phyloP scores from a whole-genome alignment of 2,797 vertebrate genomes.

The Anguilla obscura region DNA sequence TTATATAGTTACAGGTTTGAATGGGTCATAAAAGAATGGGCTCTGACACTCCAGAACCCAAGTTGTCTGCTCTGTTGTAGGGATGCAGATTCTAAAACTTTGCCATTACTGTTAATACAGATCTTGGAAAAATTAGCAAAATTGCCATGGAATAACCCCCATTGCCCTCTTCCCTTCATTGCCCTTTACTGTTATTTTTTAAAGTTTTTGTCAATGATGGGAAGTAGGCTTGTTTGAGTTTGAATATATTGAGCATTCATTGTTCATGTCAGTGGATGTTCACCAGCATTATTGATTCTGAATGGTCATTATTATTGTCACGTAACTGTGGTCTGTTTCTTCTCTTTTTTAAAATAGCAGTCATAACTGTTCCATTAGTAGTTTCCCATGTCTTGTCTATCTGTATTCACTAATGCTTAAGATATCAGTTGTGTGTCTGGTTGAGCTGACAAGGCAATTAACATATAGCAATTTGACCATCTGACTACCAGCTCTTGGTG shows the following conservation, averaged over 20 bases:
- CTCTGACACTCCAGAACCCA: neutral
- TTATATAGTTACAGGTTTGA: neutral
- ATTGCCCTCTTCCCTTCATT: neutral
- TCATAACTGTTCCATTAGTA: neutral
- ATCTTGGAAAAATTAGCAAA: too few relatives aligned
- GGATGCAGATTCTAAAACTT: neutral
- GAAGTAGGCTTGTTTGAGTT: neutral
- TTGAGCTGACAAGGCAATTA: neutral
- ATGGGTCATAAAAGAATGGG: neutral
- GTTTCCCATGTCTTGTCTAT: neutral
- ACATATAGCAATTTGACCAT: neutral
- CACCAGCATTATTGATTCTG: neutral
- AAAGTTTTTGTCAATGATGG: neutral
- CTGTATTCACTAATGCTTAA: neutral
- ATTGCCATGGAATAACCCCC: too few relatives aligned
- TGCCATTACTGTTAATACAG: too few relatives aligned
- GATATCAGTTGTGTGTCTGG: neutral
- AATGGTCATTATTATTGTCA: neutral
- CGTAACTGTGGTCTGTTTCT: neutral
- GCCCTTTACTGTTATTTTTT: neutral
- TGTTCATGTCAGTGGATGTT: too few relatives aligned
- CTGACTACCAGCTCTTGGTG: too few relatives aligned
- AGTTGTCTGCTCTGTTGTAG: neutral
- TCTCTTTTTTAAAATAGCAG: neutral
- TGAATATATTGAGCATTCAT: neutral